Evolutionary conservation across 2,113 vertebrate species (phyloP).

Genomic region (Mastomys coucha): DNA sequence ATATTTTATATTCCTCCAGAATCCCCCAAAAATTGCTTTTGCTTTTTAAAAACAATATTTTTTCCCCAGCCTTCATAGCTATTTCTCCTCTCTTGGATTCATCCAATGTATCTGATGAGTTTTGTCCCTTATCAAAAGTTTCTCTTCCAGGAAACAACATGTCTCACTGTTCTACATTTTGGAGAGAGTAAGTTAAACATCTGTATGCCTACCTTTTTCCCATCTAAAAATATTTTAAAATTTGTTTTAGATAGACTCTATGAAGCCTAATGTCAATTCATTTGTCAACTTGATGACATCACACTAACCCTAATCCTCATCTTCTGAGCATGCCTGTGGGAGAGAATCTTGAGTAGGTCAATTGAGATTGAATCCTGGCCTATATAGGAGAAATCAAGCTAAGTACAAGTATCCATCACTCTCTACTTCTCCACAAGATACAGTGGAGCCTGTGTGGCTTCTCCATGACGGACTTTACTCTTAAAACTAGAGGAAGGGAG

Average conservation of each 20-base stretch:
- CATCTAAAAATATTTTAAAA: not conserved
- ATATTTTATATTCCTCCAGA: not conserved
- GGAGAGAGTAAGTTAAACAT: conserved; percentile 11
- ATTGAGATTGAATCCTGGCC: not conserved
- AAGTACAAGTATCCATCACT: not conserved
- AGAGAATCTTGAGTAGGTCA: not conserved
- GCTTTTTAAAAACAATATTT: not conserved
- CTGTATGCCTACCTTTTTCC: conserved; percentile 2
- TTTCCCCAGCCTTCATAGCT: not conserved
- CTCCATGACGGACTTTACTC: not conserved
- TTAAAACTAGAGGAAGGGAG: not conserved
- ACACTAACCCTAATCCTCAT: not conserved
- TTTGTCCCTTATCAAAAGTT: not conserved
- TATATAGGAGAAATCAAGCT: not conserved
- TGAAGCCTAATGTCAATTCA: not conserved
- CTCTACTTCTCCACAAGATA: not conserved
- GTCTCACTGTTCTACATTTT: not conserved
- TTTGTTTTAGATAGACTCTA: not conserved
- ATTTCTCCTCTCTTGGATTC: not conserved
- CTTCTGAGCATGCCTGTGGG: not conserved
- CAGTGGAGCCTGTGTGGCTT: not conserved
- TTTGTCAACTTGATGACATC: not conserved
- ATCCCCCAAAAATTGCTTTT: not conserved
- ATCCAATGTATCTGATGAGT: not conserved
- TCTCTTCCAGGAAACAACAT: not conserved